Percentiles rank a stretch among this genome's conserved stretches.
Conservation (phyloP, 2,113 vertebrate species). For the Callaeas wilsoni region DNA sequence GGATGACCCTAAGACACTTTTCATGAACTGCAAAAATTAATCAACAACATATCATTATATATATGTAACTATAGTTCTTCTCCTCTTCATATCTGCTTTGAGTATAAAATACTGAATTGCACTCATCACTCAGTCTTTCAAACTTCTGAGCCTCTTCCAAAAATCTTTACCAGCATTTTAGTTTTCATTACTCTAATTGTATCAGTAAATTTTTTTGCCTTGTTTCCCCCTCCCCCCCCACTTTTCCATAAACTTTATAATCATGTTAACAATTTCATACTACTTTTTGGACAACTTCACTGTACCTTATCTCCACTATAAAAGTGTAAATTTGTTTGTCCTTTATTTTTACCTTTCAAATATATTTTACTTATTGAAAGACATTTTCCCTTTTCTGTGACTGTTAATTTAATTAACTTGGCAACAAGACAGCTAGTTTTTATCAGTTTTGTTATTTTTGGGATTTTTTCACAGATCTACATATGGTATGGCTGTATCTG, state of each 20-base stretch:
- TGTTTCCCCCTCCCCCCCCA: rapidly evolving
- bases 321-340: rapidly evolving
- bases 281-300: neutral
- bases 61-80: neutral
- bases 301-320: neutral
- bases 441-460: neutral
- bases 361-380: neutral
- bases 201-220: neutral
- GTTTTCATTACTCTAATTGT: neutral
- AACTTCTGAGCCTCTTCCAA: neutral
- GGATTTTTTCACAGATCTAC: neutral
- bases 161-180: neutral
- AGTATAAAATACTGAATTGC: neutral
- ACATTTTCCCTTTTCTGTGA: neutral
- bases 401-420: neutral
- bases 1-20: neutral
- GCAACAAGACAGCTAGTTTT: neutral
- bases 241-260: neutral
- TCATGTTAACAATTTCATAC: neutral
- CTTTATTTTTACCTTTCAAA: neutral
- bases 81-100: neutral
- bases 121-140: neutral
- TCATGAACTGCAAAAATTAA: neutral
- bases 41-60: neutral
- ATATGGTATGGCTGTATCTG: neutral